These are phyloP conservation scores for Catostylus mosaicus DNA, from an alignment of 30 jellyfish, hydroid and myxozoan genomes.

Conservation along the genomic window DNA sequence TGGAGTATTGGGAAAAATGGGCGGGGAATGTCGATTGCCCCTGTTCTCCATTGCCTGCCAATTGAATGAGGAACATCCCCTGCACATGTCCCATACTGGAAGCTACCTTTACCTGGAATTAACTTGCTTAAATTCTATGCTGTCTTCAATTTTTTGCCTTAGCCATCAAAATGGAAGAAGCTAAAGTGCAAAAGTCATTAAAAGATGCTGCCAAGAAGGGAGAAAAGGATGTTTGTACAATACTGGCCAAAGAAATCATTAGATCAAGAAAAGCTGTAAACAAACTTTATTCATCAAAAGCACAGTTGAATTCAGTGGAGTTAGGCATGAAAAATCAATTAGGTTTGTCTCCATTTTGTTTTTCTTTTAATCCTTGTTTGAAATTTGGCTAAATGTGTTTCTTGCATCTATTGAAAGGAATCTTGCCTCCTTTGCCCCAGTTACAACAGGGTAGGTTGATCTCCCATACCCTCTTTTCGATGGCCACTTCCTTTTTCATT, in stretches of 20 bases:
- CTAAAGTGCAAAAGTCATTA: slow-evolving; percentile 88
- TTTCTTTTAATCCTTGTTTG: background rate
- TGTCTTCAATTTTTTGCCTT: background rate
- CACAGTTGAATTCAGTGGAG: slow-evolving; percentile 96
- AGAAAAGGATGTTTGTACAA: slow-evolving; percentile 86
- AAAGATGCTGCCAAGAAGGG: slow-evolving; percentile 99
- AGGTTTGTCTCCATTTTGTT: slow-evolving; percentile 54
- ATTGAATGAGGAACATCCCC: too few species aligned
- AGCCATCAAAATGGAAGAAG: slow-evolving; percentile 92
- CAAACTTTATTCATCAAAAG: slow-evolving; percentile 92
- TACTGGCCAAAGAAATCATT: slow-evolving; percentile 91
- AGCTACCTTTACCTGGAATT: background rate
- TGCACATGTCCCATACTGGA: background rate
- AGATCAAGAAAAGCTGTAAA: slow-evolving; percentile 93
- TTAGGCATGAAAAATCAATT: slow-evolving; percentile 91
- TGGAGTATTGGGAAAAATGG: too few species aligned
- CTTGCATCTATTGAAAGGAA: too few species aligned
- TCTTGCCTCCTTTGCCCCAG: too few species aligned
- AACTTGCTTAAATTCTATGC: background rate
- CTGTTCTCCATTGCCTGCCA: too few species aligned
- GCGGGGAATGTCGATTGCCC: too few species aligned
- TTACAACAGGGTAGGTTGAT: too few species aligned
- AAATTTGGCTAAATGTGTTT: too few species aligned
- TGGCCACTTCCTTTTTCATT: too few species aligned
- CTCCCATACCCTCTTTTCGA: too few species aligned